These are phyloP conservation scores for Hyles lineata DNA, from an alignment of 2,888 invertebrate genomes.

Conservation along the genomic window DNA sequence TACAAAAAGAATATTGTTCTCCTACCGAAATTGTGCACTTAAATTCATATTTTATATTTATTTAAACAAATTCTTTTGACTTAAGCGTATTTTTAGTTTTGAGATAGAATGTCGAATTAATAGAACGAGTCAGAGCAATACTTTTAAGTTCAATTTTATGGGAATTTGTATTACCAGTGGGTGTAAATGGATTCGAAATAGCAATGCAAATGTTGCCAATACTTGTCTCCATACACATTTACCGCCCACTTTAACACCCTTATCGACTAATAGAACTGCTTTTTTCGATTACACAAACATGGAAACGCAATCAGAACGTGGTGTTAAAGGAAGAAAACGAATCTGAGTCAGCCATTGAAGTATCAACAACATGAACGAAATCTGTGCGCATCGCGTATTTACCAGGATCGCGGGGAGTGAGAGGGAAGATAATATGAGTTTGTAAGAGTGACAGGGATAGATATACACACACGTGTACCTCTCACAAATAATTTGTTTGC, in stretches of 20 bases:
- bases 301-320: constrained; percentile 54
- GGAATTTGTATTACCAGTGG: constrained; percentile 45
- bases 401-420: too few relatives aligned
- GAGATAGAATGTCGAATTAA: not conserved
- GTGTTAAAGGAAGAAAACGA: constrained; percentile 47
- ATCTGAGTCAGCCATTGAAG: constrained; percentile 10
- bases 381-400: too few relatives aligned
- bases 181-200: constrained; percentile 59
- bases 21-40: too few relatives aligned
- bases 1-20: too few relatives aligned
- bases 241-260: constrained; percentile 57
- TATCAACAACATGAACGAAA: too few relatives aligned
- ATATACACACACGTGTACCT: too few relatives aligned
- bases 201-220: constrained; percentile 62
- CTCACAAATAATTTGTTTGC: too few relatives aligned
- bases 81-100: not conserved
- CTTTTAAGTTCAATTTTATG: constrained; percentile 34
- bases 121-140: not conserved
- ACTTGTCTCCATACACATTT: constrained; percentile 48
- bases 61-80: not conserved
- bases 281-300: constrained; percentile 58
- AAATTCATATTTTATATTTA: not conserved
- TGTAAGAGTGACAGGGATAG: too few relatives aligned
- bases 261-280: constrained; percentile 55
- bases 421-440: too few relatives aligned